phyloP scores from a whole-genome alignment of 2,113 vertebrate genomes.

The Dasypus novemcinctus region DNA sequence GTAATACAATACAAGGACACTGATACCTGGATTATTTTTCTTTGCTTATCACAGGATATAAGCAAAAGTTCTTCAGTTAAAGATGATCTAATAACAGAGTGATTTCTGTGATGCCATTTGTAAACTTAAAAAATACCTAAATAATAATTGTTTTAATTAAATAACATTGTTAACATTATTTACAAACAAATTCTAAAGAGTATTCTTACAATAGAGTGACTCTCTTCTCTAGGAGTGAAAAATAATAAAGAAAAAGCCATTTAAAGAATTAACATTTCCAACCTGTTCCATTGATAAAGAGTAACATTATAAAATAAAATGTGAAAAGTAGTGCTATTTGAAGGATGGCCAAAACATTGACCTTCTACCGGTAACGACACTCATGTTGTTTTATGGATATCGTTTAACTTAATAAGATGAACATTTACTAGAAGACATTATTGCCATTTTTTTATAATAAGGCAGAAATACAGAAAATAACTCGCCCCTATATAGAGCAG shows the following conservation, averaged over 20 bases:
- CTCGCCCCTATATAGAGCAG: not conserved
- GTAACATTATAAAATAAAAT: not conserved
- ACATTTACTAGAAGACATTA: not conserved
- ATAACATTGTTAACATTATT: not conserved
- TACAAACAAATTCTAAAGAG: not conserved
- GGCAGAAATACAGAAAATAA: slow-evolving; percentile 36
- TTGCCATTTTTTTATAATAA: slow-evolving; percentile 40
- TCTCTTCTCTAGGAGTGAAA: not conserved
- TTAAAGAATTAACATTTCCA: not conserved
- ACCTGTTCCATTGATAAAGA: not conserved
- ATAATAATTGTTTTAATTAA: not conserved
- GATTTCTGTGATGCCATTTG: not conserved
- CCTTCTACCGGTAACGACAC: not conserved
- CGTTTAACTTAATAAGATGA: slow-evolving; percentile 40
- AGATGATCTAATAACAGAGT: not conserved
- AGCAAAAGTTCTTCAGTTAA: not conserved
- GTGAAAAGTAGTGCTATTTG: not conserved
- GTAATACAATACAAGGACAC: not conserved
- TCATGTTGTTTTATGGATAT: not conserved
- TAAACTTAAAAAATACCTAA: not conserved
- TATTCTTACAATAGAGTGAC: not conserved
- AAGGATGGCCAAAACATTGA: not conserved
- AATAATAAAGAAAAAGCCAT: not conserved
- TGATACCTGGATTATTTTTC: not conserved
- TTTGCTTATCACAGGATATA: not conserved